These are phyloP conservation scores for Apis laboriosa DNA, from an alignment of 1,140 invertebrate genomes.

Conservation along the genomic window DNA sequence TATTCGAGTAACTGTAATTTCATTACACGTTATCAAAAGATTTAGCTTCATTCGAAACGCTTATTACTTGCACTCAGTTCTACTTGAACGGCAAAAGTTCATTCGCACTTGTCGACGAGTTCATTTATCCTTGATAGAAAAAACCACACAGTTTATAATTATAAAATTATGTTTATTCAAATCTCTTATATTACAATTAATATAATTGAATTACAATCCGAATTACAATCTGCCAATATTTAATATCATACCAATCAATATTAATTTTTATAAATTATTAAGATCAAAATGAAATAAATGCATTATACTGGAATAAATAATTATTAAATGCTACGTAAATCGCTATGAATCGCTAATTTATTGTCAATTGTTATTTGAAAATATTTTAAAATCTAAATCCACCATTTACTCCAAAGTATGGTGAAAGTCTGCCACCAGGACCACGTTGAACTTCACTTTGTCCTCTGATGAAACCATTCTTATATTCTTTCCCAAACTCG, in stretches of 20 bases:
- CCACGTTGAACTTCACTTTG: slow-evolving; percentile 44
- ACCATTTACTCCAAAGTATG: slow-evolving; percentile 24
- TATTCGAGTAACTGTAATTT: background rate
- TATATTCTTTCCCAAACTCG: slow-evolving; percentile 19
- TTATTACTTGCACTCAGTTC: background rate
- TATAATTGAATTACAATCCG: background rate
- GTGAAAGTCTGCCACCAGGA: slow-evolving; percentile 39
- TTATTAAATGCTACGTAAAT: background rate
- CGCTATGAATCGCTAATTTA: background rate
- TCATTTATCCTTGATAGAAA: background rate
- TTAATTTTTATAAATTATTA: background rate
- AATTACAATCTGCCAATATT: background rate
- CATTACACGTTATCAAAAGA: background rate
- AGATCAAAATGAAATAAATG: background rate
- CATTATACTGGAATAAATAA: background rate
- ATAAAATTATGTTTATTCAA: background rate
- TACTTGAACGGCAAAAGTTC: background rate
- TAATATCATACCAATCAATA: background rate
- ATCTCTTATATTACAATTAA: too few species aligned
- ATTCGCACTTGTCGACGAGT: background rate
- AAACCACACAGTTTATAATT: background rate
- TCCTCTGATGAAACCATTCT: slow-evolving; percentile 53
- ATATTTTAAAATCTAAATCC: slow-evolving; percentile 45
- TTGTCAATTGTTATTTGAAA: too few species aligned
- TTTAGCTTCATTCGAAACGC: background rate